These are phyloP conservation scores for Astyanax mexicanus DNA, from an alignment of 2,797 vertebrate genomes.

Conservation along the genomic window DNA sequence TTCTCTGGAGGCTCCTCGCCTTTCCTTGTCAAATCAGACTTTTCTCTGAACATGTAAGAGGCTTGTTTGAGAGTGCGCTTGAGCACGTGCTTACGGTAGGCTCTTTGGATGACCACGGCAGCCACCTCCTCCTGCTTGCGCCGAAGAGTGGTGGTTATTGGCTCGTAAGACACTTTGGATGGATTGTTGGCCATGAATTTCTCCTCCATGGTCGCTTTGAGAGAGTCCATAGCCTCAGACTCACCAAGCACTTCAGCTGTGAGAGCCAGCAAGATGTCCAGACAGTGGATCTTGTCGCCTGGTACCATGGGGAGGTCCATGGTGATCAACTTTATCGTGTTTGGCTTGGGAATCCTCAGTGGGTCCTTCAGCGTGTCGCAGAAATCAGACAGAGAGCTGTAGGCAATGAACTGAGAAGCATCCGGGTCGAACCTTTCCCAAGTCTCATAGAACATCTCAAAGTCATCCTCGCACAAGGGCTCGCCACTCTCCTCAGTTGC, in stretches of 20 bases:
- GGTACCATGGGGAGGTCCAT: constrained; percentile 94
- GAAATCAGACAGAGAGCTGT: constrained; percentile 89
- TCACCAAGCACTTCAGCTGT: constrained; percentile 93
- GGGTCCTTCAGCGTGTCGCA: constrained; percentile 92
- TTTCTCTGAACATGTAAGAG: constrained; percentile 81
- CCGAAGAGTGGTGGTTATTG: constrained; percentile 91
- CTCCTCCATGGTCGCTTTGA: constrained; percentile 95
- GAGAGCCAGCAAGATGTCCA: constrained; percentile 94
- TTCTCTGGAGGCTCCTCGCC: constrained; percentile 71
- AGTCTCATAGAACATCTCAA: constrained; percentile 96
- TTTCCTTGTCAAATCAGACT: constrained; percentile 36
- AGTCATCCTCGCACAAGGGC: constrained; percentile 91
- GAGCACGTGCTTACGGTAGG: constrained; percentile 87
- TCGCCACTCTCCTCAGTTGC: constrained; percentile 92
- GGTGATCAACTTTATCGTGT: constrained; percentile 88
- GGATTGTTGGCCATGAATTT: constrained; percentile 97
- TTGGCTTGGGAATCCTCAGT: constrained; percentile 89
- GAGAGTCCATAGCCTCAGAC: constrained; percentile 89
- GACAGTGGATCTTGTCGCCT: constrained; percentile 94
- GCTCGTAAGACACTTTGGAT: constrained; percentile 92
- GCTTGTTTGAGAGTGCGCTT: constrained; percentile 82
- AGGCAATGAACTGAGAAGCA: constrained; percentile 91
- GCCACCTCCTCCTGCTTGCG: constrained; percentile 93
- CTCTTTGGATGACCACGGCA: constrained; percentile 87
- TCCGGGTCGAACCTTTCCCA: constrained; percentile 97